Conservation (phyloP, 1,140 invertebrate genomes). For the Monochamus saltuarius region DNA sequence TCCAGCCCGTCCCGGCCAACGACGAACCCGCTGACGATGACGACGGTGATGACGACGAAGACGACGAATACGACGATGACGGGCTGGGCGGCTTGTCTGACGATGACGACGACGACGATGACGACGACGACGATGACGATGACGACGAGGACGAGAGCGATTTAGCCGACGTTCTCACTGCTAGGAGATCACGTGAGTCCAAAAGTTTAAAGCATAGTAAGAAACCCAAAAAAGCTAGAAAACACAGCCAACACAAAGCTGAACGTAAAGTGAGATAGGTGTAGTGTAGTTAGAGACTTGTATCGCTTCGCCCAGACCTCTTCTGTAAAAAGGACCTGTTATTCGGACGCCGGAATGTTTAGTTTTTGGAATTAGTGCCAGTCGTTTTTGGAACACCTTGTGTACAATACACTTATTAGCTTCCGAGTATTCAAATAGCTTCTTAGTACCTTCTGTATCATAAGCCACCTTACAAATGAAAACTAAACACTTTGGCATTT, state of each 20-base stretch:
- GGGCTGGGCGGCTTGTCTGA: slow-evolving; percentile 27
- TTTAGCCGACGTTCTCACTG: slow-evolving; percentile 67
- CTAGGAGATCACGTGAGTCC: slow-evolving; percentile 77
- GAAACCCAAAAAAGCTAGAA: slow-evolving; percentile 58
- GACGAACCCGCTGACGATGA: slow-evolving; percentile 28
- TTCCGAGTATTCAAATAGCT: slow-evolving; percentile 4
- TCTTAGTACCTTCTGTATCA: slow-evolving; percentile 14
- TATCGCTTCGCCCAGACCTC: slow-evolving; percentile 1
- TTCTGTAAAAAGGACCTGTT: slow-evolving; percentile 11
- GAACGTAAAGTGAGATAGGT: slow-evolving; percentile 28
- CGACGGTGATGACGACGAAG: slow-evolving; percentile 34
- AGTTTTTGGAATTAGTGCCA: slow-evolving; percentile 8
- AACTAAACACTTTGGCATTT: slow-evolving; percentile 15
- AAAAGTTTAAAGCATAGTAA: slow-evolving; percentile 60
- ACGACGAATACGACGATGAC: slow-evolving; percentile 53
- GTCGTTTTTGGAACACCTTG: not conserved
- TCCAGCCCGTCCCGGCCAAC: slow-evolving; percentile 43
- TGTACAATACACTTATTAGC: not conserved
- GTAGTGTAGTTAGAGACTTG: slow-evolving; percentile 10
- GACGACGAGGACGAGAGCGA: slow-evolving; percentile 73
- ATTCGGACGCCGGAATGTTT: slow-evolving; percentile 17
- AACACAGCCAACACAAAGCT: slow-evolving; percentile 50
- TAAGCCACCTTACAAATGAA: slow-evolving; percentile 7
- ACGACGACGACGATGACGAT: slow-evolving; percentile 72
- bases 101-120: slow-evolving; percentile 62